phyloP scores from a whole-genome alignment of 2,888 invertebrate species.

The Rotaria macrura region DNA sequence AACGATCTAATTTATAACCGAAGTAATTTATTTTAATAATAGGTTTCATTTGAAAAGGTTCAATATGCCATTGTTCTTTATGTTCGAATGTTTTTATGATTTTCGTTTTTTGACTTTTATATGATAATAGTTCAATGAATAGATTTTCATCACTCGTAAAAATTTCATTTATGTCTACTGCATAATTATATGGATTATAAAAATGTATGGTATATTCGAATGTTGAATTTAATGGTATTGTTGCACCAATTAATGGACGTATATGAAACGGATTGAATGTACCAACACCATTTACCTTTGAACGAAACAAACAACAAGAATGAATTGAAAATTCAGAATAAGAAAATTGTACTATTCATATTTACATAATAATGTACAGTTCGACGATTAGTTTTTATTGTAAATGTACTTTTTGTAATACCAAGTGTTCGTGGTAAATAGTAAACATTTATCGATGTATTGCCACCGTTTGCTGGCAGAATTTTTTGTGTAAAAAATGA shows the following conservation, averaged over 20 bases:
- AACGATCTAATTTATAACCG: background rate
- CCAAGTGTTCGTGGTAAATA: conserved; percentile 14
- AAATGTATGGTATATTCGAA: background rate
- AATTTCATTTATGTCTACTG: background rate
- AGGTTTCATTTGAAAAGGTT: background rate
- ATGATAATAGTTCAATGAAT: conserved; percentile 10
- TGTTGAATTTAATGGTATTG: conserved; percentile 4
- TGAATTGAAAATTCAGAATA: background rate
- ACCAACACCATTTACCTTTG: background rate
- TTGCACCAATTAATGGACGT: conserved; percentile 10
- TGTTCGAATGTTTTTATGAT: background rate
- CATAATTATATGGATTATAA: conserved; percentile 13
- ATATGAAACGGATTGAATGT: background rate
- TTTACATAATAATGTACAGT: background rate
- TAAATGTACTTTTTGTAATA: background rate
- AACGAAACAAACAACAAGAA: background rate
- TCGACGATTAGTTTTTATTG: background rate
- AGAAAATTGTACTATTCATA: background rate
- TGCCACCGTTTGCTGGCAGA: background rate
- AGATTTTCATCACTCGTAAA: conserved; percentile 18
- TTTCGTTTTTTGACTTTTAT: background rate
- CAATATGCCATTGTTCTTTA: background rate
- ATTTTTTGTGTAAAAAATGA: conserved; percentile 8
- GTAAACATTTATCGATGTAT: background rate
- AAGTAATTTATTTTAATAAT: background rate